phyloP scores from a whole-genome alignment of 2,888 invertebrate species.

The Scaptomyza tumidula region DNA sequence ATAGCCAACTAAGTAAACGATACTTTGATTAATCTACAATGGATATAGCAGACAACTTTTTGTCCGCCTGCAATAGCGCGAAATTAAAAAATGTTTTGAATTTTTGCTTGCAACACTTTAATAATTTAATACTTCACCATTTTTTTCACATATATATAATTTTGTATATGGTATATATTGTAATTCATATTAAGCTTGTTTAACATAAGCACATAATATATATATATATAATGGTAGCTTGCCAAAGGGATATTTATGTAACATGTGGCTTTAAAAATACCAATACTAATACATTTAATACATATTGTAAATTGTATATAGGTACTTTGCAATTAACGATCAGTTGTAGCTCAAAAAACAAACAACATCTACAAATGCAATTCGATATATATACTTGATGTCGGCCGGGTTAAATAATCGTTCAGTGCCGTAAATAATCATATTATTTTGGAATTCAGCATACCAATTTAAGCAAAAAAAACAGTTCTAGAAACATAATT shows the following conservation, averaged over 20 bases:
- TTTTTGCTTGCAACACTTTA: constrained; percentile 61
- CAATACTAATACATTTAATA: constrained; percentile 34
- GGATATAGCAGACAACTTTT: constrained; percentile 19
- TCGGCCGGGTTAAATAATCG: constrained; percentile 55
- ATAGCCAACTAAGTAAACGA: background rate
- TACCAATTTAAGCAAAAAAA: constrained; percentile 56
- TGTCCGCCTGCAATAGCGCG: background rate
- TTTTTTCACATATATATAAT: constrained; percentile 63
- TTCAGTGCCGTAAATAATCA: constrained; percentile 26
- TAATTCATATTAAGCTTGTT: constrained; percentile 33
- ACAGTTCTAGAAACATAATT: constrained; percentile 45
- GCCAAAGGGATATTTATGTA: constrained; percentile 54
- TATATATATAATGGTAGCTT: constrained; percentile 38
- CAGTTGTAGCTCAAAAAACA: constrained; percentile 67
- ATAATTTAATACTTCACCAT: constrained; percentile 73
- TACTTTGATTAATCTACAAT: background rate
- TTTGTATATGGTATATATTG: constrained; percentile 43
- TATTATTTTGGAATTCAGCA: constrained; percentile 65
- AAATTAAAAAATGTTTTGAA: constrained; percentile 20
- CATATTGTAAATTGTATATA: constrained; percentile 57
- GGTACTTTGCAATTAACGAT: constrained; percentile 70
- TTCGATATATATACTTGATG: constrained; percentile 58
- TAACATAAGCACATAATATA: constrained; percentile 32
- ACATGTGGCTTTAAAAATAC: constrained; percentile 52
- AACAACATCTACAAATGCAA: constrained; percentile 74